Base-by-base conservation (phyloP, 2,797 vertebrate genomes). In the Poliocrania exsul region DNA sequence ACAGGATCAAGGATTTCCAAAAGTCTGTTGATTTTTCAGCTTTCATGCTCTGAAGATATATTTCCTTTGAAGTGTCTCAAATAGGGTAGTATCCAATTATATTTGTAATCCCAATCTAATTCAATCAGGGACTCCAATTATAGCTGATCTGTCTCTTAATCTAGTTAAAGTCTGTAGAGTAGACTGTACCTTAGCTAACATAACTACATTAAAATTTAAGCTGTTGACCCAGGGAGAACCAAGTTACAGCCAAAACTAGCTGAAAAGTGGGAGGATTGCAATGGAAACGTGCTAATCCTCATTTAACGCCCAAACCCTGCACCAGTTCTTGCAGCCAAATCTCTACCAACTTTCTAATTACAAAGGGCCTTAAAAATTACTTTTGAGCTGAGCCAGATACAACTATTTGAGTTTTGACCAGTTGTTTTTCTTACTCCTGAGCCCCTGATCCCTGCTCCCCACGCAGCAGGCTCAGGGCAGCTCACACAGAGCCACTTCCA, bases 71-170 rank as follows among this genome's bases (percentile, higher is more conserved):
- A 94, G 89, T 86, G 82, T 88, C 73, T 88, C 66, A 92, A 81
- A 93, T 26, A 81, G 82, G 82, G 66, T 69, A n/a, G 94, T 92
- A 93, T 86, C 95, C 95, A 97, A 91, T 96, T 95, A 93, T 92
- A 95, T 94, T 92, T 95, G 93, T 94, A 96, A 95, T 91, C 91
- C 93, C 82, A 86, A 96, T 94, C 94, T 96, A 93, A 97, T 92
- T 95, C 92, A 94, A 90, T 96, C 95, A 95, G 73, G 77, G 87
- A 28, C 85, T 93, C 72, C 87, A 96, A 86, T 96, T 95, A 96
- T 72, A 96, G 77, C 35, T 88, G 82, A 91, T 91, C 91, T 93
- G 92, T 72, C 62, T 72, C 71, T 86, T 96, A 96, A 96, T 96
- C 89, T 92, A 94, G 94, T 95, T 97, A 93, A 92, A 85, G 67